These are phyloP conservation scores for Prochilodus magdalenae DNA, from an alignment of 2,113 vertebrate genomes.

Conservation along the genomic window DNA sequence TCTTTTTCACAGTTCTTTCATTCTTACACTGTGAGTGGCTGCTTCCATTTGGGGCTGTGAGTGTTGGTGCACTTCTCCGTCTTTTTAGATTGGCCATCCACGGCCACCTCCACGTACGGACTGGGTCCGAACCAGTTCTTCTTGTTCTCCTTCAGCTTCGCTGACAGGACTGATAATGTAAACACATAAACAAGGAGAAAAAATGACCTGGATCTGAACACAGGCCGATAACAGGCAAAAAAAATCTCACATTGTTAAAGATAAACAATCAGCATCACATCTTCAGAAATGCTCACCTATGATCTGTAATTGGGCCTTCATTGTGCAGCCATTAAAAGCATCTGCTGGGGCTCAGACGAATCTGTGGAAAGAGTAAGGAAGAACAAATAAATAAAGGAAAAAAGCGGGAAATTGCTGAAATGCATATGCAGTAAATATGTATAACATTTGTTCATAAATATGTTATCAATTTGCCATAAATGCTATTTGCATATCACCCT, in stretches of 20 bases:
- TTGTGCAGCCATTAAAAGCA: conserved; percentile 85
- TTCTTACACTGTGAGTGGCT: conserved; percentile 94
- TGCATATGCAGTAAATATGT: too few relatives aligned
- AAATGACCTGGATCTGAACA: background rate
- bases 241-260: background rate
- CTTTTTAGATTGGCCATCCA: conserved; percentile 97
- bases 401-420: background rate
- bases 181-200: background rate
- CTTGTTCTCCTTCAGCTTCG: conserved; percentile 96
- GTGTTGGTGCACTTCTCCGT: conserved; percentile 98
- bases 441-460: too few relatives aligned
- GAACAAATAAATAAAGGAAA: background rate
- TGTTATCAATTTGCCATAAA: too few relatives aligned
- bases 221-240: background rate
- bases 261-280: background rate
- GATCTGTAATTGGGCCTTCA: conserved; percentile 98
- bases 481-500: too few relatives aligned
- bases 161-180: conserved; percentile 87
- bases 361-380: conserved; percentile 15
- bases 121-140: conserved; percentile 99
- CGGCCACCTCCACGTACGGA: conserved; percentile 95
- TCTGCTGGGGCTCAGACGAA: background rate
- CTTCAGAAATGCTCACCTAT: conserved; percentile 80
- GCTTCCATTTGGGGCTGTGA: conserved; percentile 97
- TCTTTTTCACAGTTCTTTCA: background rate